These are phyloP conservation scores for Callionymus lyra DNA, from an alignment of 2,113 vertebrate species.

Conservation along the genomic window DNA sequence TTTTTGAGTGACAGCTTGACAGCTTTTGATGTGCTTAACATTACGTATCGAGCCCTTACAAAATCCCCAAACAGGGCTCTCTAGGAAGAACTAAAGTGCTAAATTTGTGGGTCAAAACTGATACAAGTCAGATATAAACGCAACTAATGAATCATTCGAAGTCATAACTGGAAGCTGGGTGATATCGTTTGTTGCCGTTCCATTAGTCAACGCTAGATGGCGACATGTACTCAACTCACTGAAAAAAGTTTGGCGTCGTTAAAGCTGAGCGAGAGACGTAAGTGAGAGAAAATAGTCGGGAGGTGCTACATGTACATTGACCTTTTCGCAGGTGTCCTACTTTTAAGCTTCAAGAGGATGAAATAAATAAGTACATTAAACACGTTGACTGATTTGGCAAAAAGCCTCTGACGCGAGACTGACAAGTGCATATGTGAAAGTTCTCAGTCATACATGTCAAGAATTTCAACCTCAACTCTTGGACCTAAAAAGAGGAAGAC, in stretches of 20 bases:
- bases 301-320: too few relatives aligned
- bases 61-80: slow-evolving; percentile 23
- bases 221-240: slow-evolving; percentile 20
- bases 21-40: slow-evolving; percentile 18
- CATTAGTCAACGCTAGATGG: slow-evolving; percentile 34
- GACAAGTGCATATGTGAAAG: too few relatives aligned
- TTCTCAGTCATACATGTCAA: too few relatives aligned
- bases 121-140: slow-evolving; percentile 41
- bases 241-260: not conserved
- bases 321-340: too few relatives aligned
- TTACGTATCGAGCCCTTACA: slow-evolving; percentile 44
- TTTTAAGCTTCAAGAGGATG: too few relatives aligned
- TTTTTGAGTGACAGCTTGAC: slow-evolving; percentile 24
- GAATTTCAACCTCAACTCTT: slow-evolving; percentile 11
- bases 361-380: too few relatives aligned
- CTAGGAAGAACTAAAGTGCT: slow-evolving; percentile 25
- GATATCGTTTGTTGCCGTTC: slow-evolving; percentile 8
- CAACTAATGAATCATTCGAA: slow-evolving; percentile 45
- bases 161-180: slow-evolving; percentile 21
- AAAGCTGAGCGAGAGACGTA: too few relatives aligned
- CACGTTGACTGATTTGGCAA: too few relatives aligned
- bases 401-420: too few relatives aligned
- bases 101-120: too few relatives aligned
- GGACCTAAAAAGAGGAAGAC: slow-evolving; percentile 53
- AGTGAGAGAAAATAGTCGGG: too few relatives aligned